A percentile compares a stretch with the other conserved stretches of the same genome.
Conservation (phyloP, 2,113 vertebrate species). For the Cyphomyrus plagiostoma region DNA sequence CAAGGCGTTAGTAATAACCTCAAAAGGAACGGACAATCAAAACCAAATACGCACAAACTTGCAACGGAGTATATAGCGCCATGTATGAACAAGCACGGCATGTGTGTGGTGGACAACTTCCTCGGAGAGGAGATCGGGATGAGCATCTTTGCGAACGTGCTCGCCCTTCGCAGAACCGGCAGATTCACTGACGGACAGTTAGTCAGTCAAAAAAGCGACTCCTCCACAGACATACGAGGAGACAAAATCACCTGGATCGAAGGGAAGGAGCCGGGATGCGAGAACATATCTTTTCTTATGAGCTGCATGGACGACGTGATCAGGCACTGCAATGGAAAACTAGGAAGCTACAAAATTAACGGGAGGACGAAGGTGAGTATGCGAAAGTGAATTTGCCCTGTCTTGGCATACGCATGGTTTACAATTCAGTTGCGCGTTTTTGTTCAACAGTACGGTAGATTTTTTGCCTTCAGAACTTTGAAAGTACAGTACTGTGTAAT, state of each 20-base stretch:
- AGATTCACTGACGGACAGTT: constrained; percentile 80
- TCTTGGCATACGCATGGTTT: neutral
- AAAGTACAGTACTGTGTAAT: neutral
- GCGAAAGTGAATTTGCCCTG: neutral
- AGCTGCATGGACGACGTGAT: constrained; percentile 84
- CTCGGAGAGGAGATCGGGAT: constrained; percentile 70
- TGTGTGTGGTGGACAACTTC: constrained; percentile 79
- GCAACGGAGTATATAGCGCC: constrained; percentile 77
- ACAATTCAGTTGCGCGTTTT: neutral
- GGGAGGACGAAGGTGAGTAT: constrained; percentile 77
- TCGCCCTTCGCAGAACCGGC: constrained; percentile 67
- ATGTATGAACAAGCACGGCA: constrained; percentile 82
- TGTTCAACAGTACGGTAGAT: neutral
- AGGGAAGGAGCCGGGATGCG: constrained; percentile 74
- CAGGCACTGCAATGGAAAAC: constrained; percentile 75
- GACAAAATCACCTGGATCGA: constrained; percentile 84
- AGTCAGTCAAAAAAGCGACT: constrained; percentile 79
- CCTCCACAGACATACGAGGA: constrained; percentile 76
- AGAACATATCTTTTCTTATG: constrained; percentile 73
- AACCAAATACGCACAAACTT: constrained; percentile 64
- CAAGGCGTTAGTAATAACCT: neutral
- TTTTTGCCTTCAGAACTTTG: neutral
- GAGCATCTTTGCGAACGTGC: constrained; percentile 66
- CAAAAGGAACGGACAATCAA: constrained; percentile 63
- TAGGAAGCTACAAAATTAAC: constrained; percentile 79